These are phyloP conservation scores for Halcyon badia DNA, from an alignment of 2,797 vertebrate genomes.

Conservation along the genomic window DNA sequence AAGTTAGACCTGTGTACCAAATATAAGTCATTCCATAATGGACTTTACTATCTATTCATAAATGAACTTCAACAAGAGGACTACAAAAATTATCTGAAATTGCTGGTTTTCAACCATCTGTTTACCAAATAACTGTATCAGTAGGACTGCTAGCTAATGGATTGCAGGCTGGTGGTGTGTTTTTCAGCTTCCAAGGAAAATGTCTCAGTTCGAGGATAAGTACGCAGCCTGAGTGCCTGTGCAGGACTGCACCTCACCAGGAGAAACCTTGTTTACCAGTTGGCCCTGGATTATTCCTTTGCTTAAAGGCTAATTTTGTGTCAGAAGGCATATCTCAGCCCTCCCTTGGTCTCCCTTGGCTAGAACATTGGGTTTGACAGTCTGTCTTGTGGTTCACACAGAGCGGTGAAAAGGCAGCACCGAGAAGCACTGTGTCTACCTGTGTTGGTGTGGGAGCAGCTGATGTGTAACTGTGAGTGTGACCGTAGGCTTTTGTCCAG, in stretches of 20 bases:
- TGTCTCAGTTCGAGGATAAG: accelerated
- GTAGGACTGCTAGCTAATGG: not conserved
- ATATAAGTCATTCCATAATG: not conserved
- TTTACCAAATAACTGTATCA: not conserved
- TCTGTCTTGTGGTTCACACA: accelerated
- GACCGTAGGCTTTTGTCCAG: not conserved
- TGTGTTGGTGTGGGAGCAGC: not conserved
- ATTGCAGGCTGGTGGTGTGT: not conserved
- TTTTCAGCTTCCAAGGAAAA: not conserved
- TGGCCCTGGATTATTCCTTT: not conserved
- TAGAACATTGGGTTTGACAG: accelerated
- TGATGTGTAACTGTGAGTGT: accelerated
- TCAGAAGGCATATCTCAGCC: not conserved
- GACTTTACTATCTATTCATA: not conserved
- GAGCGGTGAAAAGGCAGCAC: not conserved
- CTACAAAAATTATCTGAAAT: not conserved
- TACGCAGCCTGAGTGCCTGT: not conserved
- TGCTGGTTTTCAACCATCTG: not conserved
- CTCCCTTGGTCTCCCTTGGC: not conserved
- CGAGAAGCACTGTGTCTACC: accelerated
- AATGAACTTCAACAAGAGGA: not conserved
- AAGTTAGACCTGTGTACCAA: not conserved
- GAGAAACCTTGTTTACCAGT: not conserved
- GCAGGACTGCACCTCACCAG: not conserved
- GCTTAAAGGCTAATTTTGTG: not conserved